These are phyloP conservation scores for Cololabis saira DNA, from an alignment of 2,113 vertebrate genomes.

Conservation along the genomic window DNA sequence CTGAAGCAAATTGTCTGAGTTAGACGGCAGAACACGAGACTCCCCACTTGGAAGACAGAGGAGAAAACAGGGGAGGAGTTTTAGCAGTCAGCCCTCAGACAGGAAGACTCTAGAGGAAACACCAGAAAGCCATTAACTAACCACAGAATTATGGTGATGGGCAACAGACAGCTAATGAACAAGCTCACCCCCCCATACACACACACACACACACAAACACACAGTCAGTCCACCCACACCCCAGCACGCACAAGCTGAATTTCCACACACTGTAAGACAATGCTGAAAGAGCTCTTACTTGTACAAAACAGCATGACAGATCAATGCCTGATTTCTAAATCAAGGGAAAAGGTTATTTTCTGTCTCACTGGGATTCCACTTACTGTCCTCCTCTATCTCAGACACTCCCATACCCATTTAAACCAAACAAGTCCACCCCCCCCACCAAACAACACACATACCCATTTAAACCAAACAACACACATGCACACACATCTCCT, in stretches of 20 bases:
- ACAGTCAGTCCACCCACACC: conserved; percentile 13
- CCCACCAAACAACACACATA: not conserved
- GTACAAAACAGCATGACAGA: conserved; percentile 96
- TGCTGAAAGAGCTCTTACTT: conserved; percentile 89
- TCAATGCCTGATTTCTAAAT: conserved; percentile 94
- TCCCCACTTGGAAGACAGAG: conserved; percentile 65
- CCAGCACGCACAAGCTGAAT: conserved; percentile 58
- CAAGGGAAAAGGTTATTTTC: conserved; percentile 95
- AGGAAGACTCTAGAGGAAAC: conserved; percentile 94
- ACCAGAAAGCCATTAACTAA: conserved; percentile 99
- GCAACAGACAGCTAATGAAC: conserved; percentile 95
- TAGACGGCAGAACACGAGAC: conserved; percentile 86
- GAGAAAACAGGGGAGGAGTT: conserved; percentile 80
- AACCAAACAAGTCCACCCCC: conserved; percentile 74
- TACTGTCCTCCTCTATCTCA: conserved; percentile 73
- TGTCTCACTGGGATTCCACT: conserved; percentile 88
- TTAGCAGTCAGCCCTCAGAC: conserved; percentile 90
- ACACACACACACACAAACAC: conserved; percentile 2
- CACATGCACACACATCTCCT: conserved; percentile 65
- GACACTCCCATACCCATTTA: conserved; percentile 79
- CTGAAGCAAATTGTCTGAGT: conserved; percentile 69
- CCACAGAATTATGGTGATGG: conserved; percentile 96
- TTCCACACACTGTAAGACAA: conserved; percentile 81
- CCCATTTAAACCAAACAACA: conserved; percentile 1
- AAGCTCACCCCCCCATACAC: conserved; percentile 72